Conservation (phyloP, 1,140 invertebrate species). For the Dreissena polymorpha region DNA sequence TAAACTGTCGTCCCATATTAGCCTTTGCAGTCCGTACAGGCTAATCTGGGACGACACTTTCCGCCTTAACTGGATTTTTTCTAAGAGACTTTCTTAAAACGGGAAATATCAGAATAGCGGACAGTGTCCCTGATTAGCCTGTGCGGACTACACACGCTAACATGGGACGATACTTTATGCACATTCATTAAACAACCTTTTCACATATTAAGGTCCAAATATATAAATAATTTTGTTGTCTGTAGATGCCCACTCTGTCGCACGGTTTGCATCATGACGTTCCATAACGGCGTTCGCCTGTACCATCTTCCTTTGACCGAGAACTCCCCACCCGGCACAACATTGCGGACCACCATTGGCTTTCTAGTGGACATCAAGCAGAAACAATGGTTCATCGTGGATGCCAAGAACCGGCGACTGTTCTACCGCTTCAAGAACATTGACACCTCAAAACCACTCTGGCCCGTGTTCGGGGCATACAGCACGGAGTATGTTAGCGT, state of each 20-base stretch:
- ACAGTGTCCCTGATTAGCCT: no score
- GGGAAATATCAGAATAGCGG: no score
- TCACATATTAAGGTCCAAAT: no score
- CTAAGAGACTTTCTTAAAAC: no score
- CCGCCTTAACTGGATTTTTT: no score
- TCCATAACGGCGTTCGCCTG: constrained; percentile 52
- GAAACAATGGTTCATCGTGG: constrained; percentile 53
- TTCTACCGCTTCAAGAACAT: constrained; percentile 52
- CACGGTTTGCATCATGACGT: constrained; percentile 50
- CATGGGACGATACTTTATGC: no score
- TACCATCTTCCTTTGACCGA: constrained; percentile 44
- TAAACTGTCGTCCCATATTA: no score
- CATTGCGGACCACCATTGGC: constrained; percentile 46
- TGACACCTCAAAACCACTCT: constrained; percentile 49
- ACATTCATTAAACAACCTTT: no score
- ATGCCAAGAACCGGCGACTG: constrained; percentile 49
- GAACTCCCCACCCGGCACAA: constrained; percentile 48
- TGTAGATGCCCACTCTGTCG: constrained; percentile 45
- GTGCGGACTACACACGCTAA: no score
- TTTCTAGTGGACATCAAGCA: constrained; percentile 47
- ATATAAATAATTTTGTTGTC: no score
- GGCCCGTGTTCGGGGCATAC: constrained; percentile 52
- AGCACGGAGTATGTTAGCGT: constrained; percentile 48
- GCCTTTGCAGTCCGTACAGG: no score
- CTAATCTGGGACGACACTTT: no score